phyloP scores from a whole-genome alignment of 2,113 vertebrate genomes.

The Canis aureus region DNA sequence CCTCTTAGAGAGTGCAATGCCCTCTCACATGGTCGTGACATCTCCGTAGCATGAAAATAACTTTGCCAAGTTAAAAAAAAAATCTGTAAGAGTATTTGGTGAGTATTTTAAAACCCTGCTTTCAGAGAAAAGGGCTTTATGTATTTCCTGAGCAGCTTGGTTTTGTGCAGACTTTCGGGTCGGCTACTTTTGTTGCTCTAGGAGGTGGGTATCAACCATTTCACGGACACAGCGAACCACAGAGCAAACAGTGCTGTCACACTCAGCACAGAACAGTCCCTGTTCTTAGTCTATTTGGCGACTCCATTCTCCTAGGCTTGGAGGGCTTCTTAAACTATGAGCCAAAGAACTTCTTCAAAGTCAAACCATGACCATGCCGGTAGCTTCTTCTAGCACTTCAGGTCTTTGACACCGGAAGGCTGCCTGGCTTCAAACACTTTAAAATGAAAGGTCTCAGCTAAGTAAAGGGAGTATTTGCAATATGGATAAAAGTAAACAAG shows the following conservation, averaged over 20 bases:
- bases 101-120: neutral
- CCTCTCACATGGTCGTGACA: neutral
- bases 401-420: neutral
- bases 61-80: neutral
- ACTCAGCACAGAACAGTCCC: neutral
- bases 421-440: slow-evolving; percentile 47
- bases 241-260: neutral
- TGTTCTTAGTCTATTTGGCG: slow-evolving; percentile 37
- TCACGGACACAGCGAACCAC: neutral
- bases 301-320: neutral
- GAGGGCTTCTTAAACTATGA: neutral
- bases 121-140: neutral
- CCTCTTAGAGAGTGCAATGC: too few species aligned
- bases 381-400: neutral
- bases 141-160: neutral
- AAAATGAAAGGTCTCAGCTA: slow-evolving; percentile 37
- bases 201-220: neutral
- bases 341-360: slow-evolving; percentile 61
- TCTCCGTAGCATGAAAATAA: neutral
- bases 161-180: neutral
- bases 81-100: neutral
- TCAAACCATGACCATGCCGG: neutral
- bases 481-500: neutral
- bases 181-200: neutral
- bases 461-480: slow-evolving; percentile 58